Evolutionary conservation across 1,140 invertebrate species (phyloP).

Genomic region (Drosophila lacteicornis): DNA sequence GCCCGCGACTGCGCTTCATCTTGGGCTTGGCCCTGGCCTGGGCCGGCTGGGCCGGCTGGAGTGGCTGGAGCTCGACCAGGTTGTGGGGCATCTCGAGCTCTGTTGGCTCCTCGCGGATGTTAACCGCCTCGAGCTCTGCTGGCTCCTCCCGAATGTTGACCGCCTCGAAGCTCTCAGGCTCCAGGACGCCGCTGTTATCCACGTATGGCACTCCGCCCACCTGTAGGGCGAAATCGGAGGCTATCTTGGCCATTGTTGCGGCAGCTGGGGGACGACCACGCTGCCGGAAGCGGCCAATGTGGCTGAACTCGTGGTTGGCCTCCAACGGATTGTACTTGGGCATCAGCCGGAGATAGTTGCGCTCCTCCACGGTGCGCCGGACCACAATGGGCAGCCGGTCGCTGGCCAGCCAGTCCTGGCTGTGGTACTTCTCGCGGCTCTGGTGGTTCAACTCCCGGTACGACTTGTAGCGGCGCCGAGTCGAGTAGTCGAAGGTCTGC

Average conservation of each 20-base stretch:
- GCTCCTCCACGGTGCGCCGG: slow-evolving; percentile 13
- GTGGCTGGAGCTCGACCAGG: background rate
- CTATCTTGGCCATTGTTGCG: slow-evolving; percentile 8
- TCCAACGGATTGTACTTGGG: slow-evolving; percentile 5
- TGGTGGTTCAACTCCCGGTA: background rate
- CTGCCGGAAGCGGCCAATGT: slow-evolving; percentile 2
- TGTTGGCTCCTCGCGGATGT: background rate
- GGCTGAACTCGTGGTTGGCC: slow-evolving; percentile 36
- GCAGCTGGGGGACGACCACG: slow-evolving; percentile 27
- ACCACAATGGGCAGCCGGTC: slow-evolving; percentile 21
- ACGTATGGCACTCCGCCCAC: slow-evolving; percentile 1
- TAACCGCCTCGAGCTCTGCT: background rate
- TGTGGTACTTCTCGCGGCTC: slow-evolving; percentile 9
- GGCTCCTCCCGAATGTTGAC: background rate
- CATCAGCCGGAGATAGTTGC: background rate
- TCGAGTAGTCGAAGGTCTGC: background rate
- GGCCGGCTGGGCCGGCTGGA: background rate
- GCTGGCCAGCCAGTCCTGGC: slow-evolving; percentile 20
- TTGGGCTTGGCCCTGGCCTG: no score
- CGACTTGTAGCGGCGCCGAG: background rate
- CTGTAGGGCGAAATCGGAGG: slow-evolving; percentile 23
- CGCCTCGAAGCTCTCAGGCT: no score
- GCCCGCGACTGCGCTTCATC: background rate
- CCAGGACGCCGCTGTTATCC: fast-evolving
- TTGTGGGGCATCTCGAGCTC: background rate